Base-by-base conservation (phyloP, 2,888 invertebrate genomes). In the Harpagoxenus sublaevis region DNA sequence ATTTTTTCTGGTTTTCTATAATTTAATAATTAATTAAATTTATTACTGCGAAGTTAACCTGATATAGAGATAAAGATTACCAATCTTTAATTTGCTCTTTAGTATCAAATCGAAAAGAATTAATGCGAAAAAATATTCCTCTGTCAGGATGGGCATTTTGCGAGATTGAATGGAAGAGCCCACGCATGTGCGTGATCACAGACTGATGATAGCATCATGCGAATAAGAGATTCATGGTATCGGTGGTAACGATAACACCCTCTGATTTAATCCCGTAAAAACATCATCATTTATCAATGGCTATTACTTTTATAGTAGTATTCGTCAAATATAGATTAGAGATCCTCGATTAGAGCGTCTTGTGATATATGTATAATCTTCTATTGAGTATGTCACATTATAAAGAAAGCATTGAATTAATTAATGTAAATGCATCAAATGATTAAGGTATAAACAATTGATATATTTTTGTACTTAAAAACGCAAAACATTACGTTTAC, bases 101-200 rank as follows among this genome's bases (percentile, higher is more conserved):
- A 48, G 10, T 10, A 6, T 39, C 15, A 48, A 39, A 55, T 39
- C n/a, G n/a, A 57, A 65, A 53, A 23, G 53, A 57, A 65, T 62
- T 53, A 28, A 42, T 28, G 15, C n/a, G 39, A 55, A 12, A 63
- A 62, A 81, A 66, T 78, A 63, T 28, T 5, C 63, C 75, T 71
- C 63, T 60, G 57, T 15, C 18, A 55, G 55, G 68, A 57, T 39
- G 23, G 10, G 63, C 35, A 70, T 84, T 79, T 81, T 83, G n/a
- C 42, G 42, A 84, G 51, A 85, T 45, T 60, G 15, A 62, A 71
- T 53, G 53, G 35, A 57, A 74, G 77, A 18, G 53, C 0, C 9
- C 51, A 66, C 74, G 77, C 89, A 86, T 78, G 86, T 89, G 89
- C 85, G 85, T 79, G 81, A 75, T 89, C 78, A 77, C 57, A 60